phyloP scores from a whole-genome alignment of 2,888 invertebrate genomes.

The Diaperis boleti region DNA sequence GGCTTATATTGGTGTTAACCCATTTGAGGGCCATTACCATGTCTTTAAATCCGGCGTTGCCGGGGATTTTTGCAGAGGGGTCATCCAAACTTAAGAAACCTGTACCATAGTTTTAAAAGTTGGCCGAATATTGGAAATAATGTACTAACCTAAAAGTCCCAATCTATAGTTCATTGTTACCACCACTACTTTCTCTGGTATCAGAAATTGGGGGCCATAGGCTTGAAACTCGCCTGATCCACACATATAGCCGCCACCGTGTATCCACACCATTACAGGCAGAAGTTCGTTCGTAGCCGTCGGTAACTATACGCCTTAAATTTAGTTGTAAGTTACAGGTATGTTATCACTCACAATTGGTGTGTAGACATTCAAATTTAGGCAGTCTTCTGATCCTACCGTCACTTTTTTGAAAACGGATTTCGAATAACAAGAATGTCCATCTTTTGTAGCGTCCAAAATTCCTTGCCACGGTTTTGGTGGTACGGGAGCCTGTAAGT shows the following conservation, averaged over 20 bases:
- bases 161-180: slow-evolving; percentile 63
- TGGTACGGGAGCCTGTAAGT: slow-evolving; percentile 61
- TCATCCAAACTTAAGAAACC: slow-evolving; percentile 68
- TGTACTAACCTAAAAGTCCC: slow-evolving; percentile 55
- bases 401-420: slow-evolving; percentile 54
- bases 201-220: slow-evolving; percentile 61
- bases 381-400: too few species aligned
- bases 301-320: too few species aligned
- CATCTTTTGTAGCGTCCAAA: slow-evolving; percentile 60
- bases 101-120: slow-evolving; percentile 47
- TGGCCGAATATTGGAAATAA: not conserved
- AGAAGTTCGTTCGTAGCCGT: too few species aligned
- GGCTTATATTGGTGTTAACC: slow-evolving; percentile 67
- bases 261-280: slow-evolving; percentile 65
- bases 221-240: slow-evolving; percentile 59
- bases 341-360: slow-evolving; percentile 50
- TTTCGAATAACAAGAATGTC: slow-evolving; percentile 53
- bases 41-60: slow-evolving; percentile 70
- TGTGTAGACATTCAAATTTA: too few species aligned
- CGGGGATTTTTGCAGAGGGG: slow-evolving; percentile 66
- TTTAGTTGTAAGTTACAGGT: too few species aligned
- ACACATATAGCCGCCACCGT: slow-evolving; percentile 63
- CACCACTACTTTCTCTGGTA: slow-evolving; percentile 61
- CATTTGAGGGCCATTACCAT: slow-evolving; percentile 68
- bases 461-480: slow-evolving; percentile 60